These are phyloP conservation scores for Eulemur rubriventer DNA, from an alignment of 2,797 vertebrate species.

Conservation along the genomic window DNA sequence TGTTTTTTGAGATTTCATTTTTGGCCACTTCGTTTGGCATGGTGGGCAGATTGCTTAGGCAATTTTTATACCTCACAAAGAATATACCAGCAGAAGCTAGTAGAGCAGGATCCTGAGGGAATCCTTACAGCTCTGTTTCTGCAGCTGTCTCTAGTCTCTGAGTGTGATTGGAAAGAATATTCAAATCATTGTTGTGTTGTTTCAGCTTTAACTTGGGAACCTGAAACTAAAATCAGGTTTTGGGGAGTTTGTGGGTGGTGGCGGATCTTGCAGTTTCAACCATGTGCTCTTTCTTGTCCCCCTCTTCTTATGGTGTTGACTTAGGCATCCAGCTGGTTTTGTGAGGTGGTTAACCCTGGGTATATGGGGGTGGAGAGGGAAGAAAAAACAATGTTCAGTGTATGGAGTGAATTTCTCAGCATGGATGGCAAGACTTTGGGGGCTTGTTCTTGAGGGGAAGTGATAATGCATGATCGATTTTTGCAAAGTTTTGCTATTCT, in stretches of 20 bases:
- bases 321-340: neutral
- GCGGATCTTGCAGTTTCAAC: neutral
- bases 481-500: constrained; percentile 4
- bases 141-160: neutral
- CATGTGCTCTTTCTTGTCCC: neutral
- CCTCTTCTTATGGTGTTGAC: neutral
- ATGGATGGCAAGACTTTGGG: neutral
- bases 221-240: constrained; percentile 65
- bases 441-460: neutral
- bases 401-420: constrained; percentile 6
- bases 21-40: neutral
- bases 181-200: constrained; percentile 37
- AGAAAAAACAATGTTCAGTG: neutral
- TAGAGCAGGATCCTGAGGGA: neutral
- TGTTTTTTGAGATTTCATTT: neutral
- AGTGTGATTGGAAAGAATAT: neutral
- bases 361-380: neutral
- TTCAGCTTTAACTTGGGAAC: constrained; percentile 10
- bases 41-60: neutral
- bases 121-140: neutral
- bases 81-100: neutral
- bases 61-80: neutral
- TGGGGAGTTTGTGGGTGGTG: neutral
- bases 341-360: neutral
- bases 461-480: neutral